Percentiles rank a stretch among this genome's conserved stretches.
Evolutionary conservation across 30 jellyfish, hydroid and myxozoan species (phyloP).

Genomic region (Pseudorhiza aurosa): DNA sequence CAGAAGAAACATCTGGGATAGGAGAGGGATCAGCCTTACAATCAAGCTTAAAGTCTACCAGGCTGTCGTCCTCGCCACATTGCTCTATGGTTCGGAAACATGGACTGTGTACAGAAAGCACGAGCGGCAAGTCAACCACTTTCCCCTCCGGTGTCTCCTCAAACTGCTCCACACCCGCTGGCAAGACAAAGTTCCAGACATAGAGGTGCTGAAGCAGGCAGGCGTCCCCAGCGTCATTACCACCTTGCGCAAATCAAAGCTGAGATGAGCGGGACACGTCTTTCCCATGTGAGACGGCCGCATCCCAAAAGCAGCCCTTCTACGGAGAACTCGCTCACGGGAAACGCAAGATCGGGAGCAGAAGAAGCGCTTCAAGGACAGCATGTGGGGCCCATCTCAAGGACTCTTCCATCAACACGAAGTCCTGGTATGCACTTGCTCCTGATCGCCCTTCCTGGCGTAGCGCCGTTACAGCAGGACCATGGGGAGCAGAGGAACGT

Average conservation of each 20-base stretch:
- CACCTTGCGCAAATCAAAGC: not conserved
- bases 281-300: not conserved
- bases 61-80: not conserved
- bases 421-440: too few relatives aligned
- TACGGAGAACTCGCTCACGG: not conserved
- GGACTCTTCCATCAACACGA: not conserved
- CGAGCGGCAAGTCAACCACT: constrained; percentile 21
- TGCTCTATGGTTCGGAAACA: not conserved
- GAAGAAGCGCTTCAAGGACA: constrained; percentile 1
- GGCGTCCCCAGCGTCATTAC: not conserved
- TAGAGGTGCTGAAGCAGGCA: not conserved
- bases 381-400: not conserved
- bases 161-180: not conserved
- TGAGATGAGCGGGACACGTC: not conserved
- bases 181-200: constrained; percentile 1
- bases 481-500: too few relatives aligned
- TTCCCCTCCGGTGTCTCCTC: constrained; percentile 1
- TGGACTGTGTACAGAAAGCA: constrained; percentile 29
- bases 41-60: not conserved
- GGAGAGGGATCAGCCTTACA: not conserved
- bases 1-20: not conserved
- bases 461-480: too few relatives aligned
- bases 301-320: not conserved
- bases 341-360: not conserved
- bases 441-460: too few relatives aligned